Base-by-base conservation (phyloP, 1,140 invertebrate species). In the Diachasma alloeum region DNA sequence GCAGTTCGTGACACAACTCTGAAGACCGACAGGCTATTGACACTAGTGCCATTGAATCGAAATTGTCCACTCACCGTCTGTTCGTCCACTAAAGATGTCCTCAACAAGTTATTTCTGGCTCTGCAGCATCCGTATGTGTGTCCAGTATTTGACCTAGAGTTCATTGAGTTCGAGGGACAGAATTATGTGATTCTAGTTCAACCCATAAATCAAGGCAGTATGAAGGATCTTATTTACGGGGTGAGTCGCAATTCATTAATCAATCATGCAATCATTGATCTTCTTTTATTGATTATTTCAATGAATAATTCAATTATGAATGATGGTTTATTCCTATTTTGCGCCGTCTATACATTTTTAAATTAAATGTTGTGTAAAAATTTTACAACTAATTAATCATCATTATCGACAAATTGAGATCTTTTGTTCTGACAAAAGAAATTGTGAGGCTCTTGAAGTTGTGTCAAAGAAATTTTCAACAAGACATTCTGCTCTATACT, bases 51-150 rank as follows among this genome's bases (percentile, higher is more conserved):
- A 4, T 87, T 93, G 46, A 91, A 90, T 75, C 86, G 90, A 77
- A 91, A 91, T 68, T 92, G 93, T 83, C 87, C 91, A 74, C 80
- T 92, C 80, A 83, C 87, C 68, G 80, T 90, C 83, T 83, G 89
- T 74, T 83, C 88, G 4, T 83, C 88, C 39, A 94, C 92, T 0
- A 90, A 91, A 75, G 91, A 92, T 26, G 93, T 94, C 3, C 90
- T 97, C 4, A 91, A 95, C 86, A 94, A 97, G 83, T 89, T 97
- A 53, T 96, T 97, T 81, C 91, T 95, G 67, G 93, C 94, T 4
- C 91, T 97, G 6, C 96, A 97, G 86, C 96, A 97, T 89, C 96
- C 97, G 0, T 97, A 97, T 85, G 95, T 98, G 72, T 96, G 96
- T 88, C 96, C 96, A 0, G 93, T 97, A 1, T 89, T 97, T 63